Evolutionary conservation across 2,888 invertebrate species (phyloP).

Genomic region (Plagodis pulveraria): DNA sequence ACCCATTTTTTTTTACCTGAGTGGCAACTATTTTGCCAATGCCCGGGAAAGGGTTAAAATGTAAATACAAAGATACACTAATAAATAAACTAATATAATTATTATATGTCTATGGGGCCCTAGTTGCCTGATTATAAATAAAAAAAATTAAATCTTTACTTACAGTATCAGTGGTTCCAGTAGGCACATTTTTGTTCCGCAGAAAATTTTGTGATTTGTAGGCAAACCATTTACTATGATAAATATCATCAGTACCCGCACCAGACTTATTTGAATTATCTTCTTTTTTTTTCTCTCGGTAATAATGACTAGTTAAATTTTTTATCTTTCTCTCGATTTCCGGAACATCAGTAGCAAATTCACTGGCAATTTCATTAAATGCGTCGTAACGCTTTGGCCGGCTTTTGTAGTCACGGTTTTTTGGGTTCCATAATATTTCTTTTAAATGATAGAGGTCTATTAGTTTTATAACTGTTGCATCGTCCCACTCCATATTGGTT

Average conservation of each 20-base stretch:
- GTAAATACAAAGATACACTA: conserved; percentile 19
- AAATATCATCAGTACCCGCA: conserved; percentile 3
- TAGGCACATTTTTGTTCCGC: conserved; percentile 18
- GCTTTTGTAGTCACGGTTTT: conserved; percentile 19
- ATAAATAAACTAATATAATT: conserved; percentile 18
- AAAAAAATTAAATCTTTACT: conserved; percentile 16
- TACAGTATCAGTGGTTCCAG: conserved; percentile 9
- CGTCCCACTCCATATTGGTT: conserved; percentile 25
- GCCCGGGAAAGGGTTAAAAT: conserved; percentile 21
- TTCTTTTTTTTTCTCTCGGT: conserved; percentile 19
- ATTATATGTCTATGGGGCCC: too few relatives aligned
- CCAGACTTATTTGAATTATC: conserved; percentile 19
- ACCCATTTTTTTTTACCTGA: conserved; percentile 21
- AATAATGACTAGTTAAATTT: conserved; percentile 23
- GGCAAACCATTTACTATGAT: conserved; percentile 22
- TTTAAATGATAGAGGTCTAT: conserved; percentile 20
- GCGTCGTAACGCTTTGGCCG: conserved; percentile 21
- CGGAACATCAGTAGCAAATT: conserved; percentile 17
- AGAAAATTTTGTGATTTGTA: conserved; percentile 17
- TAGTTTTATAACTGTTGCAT: conserved; percentile 17
- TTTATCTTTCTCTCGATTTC: conserved; percentile 22
- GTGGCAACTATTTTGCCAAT: conserved; percentile 20
- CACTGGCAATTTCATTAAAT: conserved; percentile 20
- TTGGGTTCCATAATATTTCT: conserved; percentile 21
- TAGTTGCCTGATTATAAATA: too few relatives aligned